Conservation (phyloP, 2,888 invertebrate genomes). For the Coenonympha arcania region DNA sequence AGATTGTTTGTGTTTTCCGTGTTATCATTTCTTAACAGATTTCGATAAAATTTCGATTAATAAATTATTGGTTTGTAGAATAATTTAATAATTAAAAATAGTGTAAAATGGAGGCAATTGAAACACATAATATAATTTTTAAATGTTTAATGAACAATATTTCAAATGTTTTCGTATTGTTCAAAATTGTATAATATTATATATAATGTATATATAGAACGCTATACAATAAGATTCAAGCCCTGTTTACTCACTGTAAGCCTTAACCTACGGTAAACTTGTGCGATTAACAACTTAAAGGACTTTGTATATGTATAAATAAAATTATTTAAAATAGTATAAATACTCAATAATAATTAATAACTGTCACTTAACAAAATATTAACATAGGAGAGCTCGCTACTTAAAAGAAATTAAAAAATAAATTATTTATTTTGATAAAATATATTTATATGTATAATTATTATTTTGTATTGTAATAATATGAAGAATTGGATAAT, state of each 20-base stretch:
- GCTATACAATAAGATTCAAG: conserved; percentile 67
- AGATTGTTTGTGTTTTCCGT: too few relatives aligned
- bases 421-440: not conserved
- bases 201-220: conserved; percentile 60
- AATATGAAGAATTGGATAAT: not conserved
- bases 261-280: conserved; percentile 45
- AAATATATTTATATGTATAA: not conserved
- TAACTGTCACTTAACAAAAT: not conserved
- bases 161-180: conserved; percentile 65
- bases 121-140: conserved; percentile 46
- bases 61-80: too few relatives aligned
- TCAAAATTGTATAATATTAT: conserved; percentile 70
- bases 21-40: too few relatives aligned
- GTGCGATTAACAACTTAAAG: conserved; percentile 14
- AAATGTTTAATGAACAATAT: conserved; percentile 72
- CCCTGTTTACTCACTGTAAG: conserved; percentile 70
- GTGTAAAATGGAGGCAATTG: conserved; percentile 32
- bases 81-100: too few relatives aligned
- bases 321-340: not conserved
- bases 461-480: not conserved
- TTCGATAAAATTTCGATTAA: too few relatives aligned
- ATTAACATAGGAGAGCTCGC: not conserved
- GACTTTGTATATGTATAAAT: not conserved
- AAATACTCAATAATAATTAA: not conserved
- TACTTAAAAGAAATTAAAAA: not conserved